A percentile compares a stretch with the other conserved stretches of the same genome.
These are phyloP conservation scores for Aelia acuminata DNA, from an alignment of 2,888 invertebrate species.

Conservation along the genomic window DNA sequence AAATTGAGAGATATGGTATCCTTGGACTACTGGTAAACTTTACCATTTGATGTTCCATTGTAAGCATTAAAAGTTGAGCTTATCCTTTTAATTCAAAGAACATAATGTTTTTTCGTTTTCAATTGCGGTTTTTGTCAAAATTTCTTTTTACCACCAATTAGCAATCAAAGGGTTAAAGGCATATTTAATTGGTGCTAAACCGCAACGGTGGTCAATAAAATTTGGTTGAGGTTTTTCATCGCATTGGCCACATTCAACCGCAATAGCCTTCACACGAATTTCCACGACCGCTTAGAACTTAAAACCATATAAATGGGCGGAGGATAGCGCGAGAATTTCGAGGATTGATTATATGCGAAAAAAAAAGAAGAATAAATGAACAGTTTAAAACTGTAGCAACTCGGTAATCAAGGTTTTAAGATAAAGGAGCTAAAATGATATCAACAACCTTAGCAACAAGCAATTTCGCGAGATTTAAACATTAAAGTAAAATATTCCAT, in stretches of 20 bases:
- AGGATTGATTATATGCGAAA: neutral
- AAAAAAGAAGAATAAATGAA: neutral
- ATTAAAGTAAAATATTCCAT: no score
- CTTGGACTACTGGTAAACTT: no score
- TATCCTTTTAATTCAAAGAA: no score
- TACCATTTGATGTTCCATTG: no score
- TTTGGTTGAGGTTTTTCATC: slow-evolving; percentile 21
- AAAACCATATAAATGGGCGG: neutral
- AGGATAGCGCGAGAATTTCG: no score
- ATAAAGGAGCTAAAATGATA: no score
- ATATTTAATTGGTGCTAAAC: neutral
- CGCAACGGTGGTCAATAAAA: neutral
- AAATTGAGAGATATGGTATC: no score
- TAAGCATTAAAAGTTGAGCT: no score
- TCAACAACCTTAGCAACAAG: no score
- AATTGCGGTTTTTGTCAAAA: neutral
- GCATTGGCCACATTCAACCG: neutral
- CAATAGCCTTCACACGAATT: neutral
- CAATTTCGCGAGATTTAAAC: no score
- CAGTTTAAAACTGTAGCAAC: no score
- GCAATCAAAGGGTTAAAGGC: neutral
- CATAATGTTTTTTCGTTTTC: neutral
- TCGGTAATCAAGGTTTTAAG: no score
- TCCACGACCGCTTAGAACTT: neutral
- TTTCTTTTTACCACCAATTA: neutral